Evolutionary conservation across 2,888 invertebrate species (phyloP), one percentile per base, ranked within the genome.

Genomic region (Oscheius sp.): DNA sequence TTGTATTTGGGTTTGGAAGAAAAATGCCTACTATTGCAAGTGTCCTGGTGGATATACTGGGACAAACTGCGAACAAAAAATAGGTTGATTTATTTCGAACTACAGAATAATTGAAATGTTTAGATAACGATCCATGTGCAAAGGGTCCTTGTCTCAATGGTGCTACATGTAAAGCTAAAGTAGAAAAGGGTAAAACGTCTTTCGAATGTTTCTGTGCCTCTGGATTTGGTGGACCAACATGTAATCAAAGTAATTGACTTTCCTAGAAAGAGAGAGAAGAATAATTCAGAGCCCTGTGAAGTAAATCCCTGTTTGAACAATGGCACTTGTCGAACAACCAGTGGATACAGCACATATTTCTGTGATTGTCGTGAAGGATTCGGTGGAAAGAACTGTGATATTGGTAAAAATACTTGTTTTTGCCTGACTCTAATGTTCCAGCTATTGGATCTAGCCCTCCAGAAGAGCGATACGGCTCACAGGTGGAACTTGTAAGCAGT

Each of bases 321-420:
- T 58, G 86, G 86, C 46, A 86, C 83, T 2, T 86, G 86, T 58
- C 71, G 84, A 5, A 83, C 83, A 5, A 83, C 84, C 1, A 74
- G 73, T n/a, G 82, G 81, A 39, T 73, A 71, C 33, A 73, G 77
- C 29, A 72, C 76, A 12, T 84, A 77, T 61, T 84, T 85, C 67
- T 86, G 84, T 63, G 82, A 84, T 46, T 86, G 86, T 64, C 63
- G 71, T 12, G 68, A 68, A 25, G 77, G 76, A 25, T 84, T 76
- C 63, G 86, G 82, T 23, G 86, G 86, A 12, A 80, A 79, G 52
- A 75, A 76, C 31, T 86, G 86, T 70, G 81, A 81, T 58, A 77
- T 85, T 64, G 74, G 84, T 82, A 46, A 34, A 3, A 29, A n/a
- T 46, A 17, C 8, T 31, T 31, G 48, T 6, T 27, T 10, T n/a